Base-by-base conservation (phyloP, 2,797 vertebrate species). In the Halcyon chelicuti region DNA sequence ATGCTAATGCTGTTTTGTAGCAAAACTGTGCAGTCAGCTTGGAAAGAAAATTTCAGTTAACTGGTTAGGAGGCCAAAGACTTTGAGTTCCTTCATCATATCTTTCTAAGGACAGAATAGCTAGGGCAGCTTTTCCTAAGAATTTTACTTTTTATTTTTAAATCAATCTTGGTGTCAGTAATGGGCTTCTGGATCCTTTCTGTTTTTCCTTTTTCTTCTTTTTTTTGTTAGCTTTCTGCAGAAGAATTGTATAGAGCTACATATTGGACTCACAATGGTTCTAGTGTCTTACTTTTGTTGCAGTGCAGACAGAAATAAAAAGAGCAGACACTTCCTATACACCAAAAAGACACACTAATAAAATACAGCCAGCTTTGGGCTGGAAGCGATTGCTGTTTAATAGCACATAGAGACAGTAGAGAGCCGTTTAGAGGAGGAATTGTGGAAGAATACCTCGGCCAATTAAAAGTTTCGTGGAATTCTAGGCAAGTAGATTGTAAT, bases 241-340 rank as follows among this genome's bases (percentile, higher is more conserved):
- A 10, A 57, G 21, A 51, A 33, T 16, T 62, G 29, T 47, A 2
- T 13, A 17, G 66, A 1, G 0, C 42, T 10, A 4, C 0, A 0
- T 37, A 15, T 20, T 8, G 5, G 9, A 46, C 60, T 91, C 72
- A 18, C 35, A 51, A 2, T 14, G 35, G 14, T 57, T 75, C 39
- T 40, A 6, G 2, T 10, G 20, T 55, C 31, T 91, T 46, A 26
- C 39, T 15, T 83, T 70, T 67, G 31, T 25, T 26, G 28, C 35
- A 52, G 31, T 33, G 46, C 17, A 88, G 75, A 51, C 47, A 68
- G 72, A 54, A 92, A 74, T 79, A 87, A 76, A 88, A 93, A 71
- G 57, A 74, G 28, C 54, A 86, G 37, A 35, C 29, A 12, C 26
- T 82, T 77, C 23, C 68, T 51, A 61, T 31, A 31, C 18, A 46